Evolutionary conservation across 2,888 invertebrate genomes (phyloP), one percentile per base, ranked within the genome.

Genomic region (Andrena camellia): DNA sequence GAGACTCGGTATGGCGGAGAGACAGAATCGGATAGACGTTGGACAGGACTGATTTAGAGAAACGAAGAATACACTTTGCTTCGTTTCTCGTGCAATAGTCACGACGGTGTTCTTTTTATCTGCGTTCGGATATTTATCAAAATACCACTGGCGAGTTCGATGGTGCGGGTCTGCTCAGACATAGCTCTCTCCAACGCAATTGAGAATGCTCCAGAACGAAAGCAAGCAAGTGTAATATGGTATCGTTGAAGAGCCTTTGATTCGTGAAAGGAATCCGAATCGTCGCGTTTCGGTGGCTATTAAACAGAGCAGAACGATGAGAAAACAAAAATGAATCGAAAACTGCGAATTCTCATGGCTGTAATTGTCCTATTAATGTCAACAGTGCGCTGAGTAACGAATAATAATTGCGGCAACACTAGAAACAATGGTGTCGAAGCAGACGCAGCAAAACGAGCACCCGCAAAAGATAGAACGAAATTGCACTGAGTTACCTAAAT

Each of bases 311-410:
- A 17, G 67, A 69, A 52, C 60, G 23, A 80, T 3, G 80, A 66
- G n/a, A 10, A 70, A 70, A 60, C n/a, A 26, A 57, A 26, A 10
- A 23, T 23, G 52, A 57, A 57, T 26, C 33, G 50, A 72, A 72
- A 72, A 64, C n/a, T 71, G 57, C 50, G 59, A 78, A 74, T 78
- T 81, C 60, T 60, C 70, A 78, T 78, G 77, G 75, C 57, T 83
- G 73, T 78, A 87, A 80, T 84, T 80, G 33, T 59, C 68, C 78
- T 69, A 83, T 80, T 74, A 60, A 76, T 78, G 60, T 68, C 72
- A 86, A 81, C 81, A 84, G 71, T 86, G 78, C 57, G 57, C 23
- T 73, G 78, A 26, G 70, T 78, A 87, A 84, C 76, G 52, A 57
- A 71, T 78, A 78, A 74, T 70, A 84, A 70, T 71, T 31, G 33